Conservation (phyloP, 2,888 invertebrate genomes). For the Drosophila neotestacea region DNA sequence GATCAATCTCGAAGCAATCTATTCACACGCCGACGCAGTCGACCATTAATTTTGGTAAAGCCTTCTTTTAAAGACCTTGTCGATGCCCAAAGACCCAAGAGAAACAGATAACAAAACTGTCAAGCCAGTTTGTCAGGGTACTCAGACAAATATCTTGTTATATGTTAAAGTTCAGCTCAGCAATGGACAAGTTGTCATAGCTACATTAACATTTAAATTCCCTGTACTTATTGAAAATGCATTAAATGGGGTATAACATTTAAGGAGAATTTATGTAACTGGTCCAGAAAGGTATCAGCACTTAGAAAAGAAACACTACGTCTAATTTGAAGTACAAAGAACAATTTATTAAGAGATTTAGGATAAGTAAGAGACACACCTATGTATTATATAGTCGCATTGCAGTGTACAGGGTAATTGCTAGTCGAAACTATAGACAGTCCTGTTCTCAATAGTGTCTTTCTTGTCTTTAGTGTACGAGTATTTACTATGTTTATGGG, state of each 20-base stretch:
- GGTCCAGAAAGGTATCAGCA: background rate
- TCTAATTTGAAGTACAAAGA: background rate
- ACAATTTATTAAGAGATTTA: background rate
- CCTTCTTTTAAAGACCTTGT: slow-evolving; percentile 58
- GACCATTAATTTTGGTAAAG: slow-evolving; percentile 19
- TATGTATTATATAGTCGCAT: background rate
- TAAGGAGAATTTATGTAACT: background rate
- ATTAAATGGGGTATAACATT: background rate
- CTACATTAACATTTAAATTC: slow-evolving; percentile 21
- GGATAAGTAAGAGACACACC: background rate
- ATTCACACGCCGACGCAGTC: slow-evolving; percentile 54
- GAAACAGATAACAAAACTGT: slow-evolving; percentile 30
- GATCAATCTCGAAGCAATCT: slow-evolving; percentile 11
- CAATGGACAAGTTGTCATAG: slow-evolving; percentile 48
- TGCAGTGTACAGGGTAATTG: background rate
- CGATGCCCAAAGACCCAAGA: slow-evolving; percentile 26
- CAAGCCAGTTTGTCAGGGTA: slow-evolving; percentile 50
- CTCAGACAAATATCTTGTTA: slow-evolving; percentile 44
- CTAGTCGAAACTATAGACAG: background rate
- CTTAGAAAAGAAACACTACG: background rate
- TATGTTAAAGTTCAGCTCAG: slow-evolving; percentile 75
- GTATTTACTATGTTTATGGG: slow-evolving; percentile 41
- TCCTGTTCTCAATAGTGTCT: slow-evolving; percentile 17
- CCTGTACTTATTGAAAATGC: background rate
- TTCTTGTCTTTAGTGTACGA: slow-evolving; percentile 30